phyloP scores from a whole-genome alignment of 2,888 invertebrate genomes.

The Melitaea athalia region DNA sequence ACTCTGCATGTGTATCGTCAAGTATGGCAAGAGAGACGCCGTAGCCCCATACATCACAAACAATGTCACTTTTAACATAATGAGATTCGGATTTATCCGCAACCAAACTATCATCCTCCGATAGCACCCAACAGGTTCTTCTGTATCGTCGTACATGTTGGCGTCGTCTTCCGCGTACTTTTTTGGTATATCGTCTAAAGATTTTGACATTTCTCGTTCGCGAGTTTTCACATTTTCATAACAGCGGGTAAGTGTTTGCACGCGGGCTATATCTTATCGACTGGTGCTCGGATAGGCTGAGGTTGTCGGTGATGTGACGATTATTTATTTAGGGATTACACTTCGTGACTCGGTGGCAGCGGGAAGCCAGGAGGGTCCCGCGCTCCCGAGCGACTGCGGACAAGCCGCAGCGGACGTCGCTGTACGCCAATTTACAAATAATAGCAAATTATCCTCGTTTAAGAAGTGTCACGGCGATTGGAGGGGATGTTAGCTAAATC shows the following conservation, averaged over 20 bases:
- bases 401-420: conserved; percentile 69
- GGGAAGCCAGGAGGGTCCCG: conserved; percentile 68
- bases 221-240: conserved; percentile 61
- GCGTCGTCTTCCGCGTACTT: conserved; percentile 75
- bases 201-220: conserved; percentile 61
- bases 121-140: conserved; percentile 65
- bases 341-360: conserved; percentile 53
- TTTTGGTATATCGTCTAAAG: conserved; percentile 60
- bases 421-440: conserved; percentile 80
- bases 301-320: conserved; percentile 55
- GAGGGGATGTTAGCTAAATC: conserved; percentile 80
- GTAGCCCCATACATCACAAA: conserved; percentile 94
- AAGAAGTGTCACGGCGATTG: conserved; percentile 80
- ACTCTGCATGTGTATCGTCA: conserved; percentile 95
- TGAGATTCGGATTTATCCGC: conserved; percentile 88
- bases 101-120: conserved; percentile 74
- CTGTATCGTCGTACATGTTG: conserved; percentile 73
- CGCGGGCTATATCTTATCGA: conserved; percentile 74
- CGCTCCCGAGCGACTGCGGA: conserved; percentile 72
- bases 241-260: conserved; percentile 57
- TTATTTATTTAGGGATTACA: conserved; percentile 68
- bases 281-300: conserved; percentile 64
- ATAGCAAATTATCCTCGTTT: conserved; percentile 82
- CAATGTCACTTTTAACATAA: conserved; percentile 90
- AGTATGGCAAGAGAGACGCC: conserved; percentile 91